Conservation (phyloP, 2,888 invertebrate genomes). For the Autographa pulchrina region DNA sequence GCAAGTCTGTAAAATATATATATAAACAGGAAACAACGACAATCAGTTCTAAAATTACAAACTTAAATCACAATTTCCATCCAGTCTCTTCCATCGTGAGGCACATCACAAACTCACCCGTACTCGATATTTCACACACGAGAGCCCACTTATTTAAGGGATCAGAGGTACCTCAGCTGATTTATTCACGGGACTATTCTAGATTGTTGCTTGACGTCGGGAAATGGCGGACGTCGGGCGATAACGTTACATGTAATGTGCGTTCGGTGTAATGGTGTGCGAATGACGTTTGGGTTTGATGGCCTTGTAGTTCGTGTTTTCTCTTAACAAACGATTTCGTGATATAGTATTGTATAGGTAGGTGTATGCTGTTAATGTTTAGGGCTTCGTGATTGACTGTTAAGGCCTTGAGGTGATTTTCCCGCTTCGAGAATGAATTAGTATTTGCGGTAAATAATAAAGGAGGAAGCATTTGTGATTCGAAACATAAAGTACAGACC, state of each 20-base stretch:
- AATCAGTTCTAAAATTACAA: background rate
- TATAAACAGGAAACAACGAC: background rate
- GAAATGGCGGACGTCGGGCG: constrained; percentile 57
- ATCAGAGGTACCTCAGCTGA: constrained; percentile 84
- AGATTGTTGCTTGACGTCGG: constrained; percentile 67
- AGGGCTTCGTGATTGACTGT: background rate
- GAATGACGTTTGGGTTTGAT: constrained; percentile 57
- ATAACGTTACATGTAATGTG: constrained; percentile 57
- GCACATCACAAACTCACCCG: constrained; percentile 45
- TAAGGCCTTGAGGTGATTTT: constrained; percentile 3
- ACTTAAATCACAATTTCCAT: background rate
- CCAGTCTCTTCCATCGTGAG: constrained; percentile 16
- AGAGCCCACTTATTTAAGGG: constrained; percentile 86
- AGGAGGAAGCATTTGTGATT: too few species aligned
- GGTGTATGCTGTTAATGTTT: background rate
- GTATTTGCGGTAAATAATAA: background rate
- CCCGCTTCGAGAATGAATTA: background rate
- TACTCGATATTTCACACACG: constrained; percentile 86
- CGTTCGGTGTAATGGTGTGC: constrained; percentile 59
- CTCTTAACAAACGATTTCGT: constrained; percentile 17
- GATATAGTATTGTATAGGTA: background rate
- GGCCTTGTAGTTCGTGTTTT: constrained; percentile 37
- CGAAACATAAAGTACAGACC: too few species aligned
- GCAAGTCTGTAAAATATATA: too few species aligned
- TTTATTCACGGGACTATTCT: constrained; percentile 79